Base-by-base conservation (phyloP, 2,888 invertebrate species). In the Cactoblastis cactorum region DNA sequence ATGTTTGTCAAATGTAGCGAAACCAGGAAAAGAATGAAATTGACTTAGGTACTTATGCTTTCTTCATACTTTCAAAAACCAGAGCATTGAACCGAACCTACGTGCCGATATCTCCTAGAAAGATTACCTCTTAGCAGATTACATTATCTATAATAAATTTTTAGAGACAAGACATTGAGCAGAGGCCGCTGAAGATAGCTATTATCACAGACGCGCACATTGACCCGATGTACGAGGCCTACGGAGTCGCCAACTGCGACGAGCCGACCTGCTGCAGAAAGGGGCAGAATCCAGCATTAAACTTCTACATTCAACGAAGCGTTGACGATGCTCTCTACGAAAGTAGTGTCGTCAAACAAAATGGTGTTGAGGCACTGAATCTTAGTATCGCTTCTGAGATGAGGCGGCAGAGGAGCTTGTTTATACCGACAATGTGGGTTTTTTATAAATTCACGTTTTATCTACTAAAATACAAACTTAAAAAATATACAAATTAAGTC, bases 161-260 rank as follows among this genome's bases (percentile, higher is more conserved):
- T 50, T 59, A 83, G 84, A 50, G 47, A 0, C 61, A 63, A 1
- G 35, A 53, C 1, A 47, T 18, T 5, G 64, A 71, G 34, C 58
- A 60, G 0, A 60, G 56, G 2, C 85, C 83, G 5, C 64, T 91
- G 0, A 90, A 83, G 59, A 74, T 95, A 12, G 87, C 94, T 1
- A 93, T 96, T 38, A 68, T 96, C 48, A 92, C 94, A 0, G 96
- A 97, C 69, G 91, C 95, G 18, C 97, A 97, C 71, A 92, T 94
- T 48, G 97, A 97, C 76, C 93, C 94, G 0, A 69, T 91, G 1
- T 97, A 97, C 69, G 86, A 90, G 58, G 90, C 92, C 0, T 92
- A 91, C 19, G 91, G 93, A 0, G 92, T 93, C 45, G 93, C 95
- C 0, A 84, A 91, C 2, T 97, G 97, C 70, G 91, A 89, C 0